Evolutionary conservation across 2,888 invertebrate genomes (phyloP).

Genomic region (Drosophila fungiperda): DNA sequence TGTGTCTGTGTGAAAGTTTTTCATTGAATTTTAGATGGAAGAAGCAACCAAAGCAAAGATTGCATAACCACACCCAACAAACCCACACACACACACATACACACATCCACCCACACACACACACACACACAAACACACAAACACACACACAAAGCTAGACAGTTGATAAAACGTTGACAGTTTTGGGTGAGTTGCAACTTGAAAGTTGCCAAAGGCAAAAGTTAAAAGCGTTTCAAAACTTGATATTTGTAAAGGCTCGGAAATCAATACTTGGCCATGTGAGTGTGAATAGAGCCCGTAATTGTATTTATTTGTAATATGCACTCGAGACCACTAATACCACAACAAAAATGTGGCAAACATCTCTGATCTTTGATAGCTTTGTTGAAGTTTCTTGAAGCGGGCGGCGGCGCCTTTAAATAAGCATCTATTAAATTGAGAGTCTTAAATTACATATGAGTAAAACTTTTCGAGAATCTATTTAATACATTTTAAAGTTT

Average conservation of each 20-base stretch:
- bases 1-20: constrained; percentile 63
- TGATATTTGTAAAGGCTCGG: constrained; percentile 34
- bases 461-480: not conserved
- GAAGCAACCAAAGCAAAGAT: constrained; percentile 44
- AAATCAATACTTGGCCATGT: constrained; percentile 50
- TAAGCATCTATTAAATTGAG: not conserved
- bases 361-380: not conserved
- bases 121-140: constrained; percentile 1
- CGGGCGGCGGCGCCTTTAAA: not conserved
- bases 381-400: constrained; percentile 6
- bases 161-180: constrained; percentile 79
- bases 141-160: constrained; percentile 9
- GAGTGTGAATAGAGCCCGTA: constrained; percentile 54
- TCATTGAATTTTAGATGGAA: constrained; percentile 68
- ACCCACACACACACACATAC: not conserved
- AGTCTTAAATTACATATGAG: not conserved
- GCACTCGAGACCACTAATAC: constrained; percentile 20
- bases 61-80: constrained; percentile 46
- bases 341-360: not conserved
- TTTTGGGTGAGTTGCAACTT: constrained; percentile 57
- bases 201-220: constrained; percentile 58
- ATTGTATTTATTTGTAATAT: constrained; percentile 56
- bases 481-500: not conserved
- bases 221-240: constrained; percentile 56
- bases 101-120: not conserved